phyloP scores from a whole-genome alignment of 2,113 vertebrate species.

The Epinephelus cyanopodus region DNA sequence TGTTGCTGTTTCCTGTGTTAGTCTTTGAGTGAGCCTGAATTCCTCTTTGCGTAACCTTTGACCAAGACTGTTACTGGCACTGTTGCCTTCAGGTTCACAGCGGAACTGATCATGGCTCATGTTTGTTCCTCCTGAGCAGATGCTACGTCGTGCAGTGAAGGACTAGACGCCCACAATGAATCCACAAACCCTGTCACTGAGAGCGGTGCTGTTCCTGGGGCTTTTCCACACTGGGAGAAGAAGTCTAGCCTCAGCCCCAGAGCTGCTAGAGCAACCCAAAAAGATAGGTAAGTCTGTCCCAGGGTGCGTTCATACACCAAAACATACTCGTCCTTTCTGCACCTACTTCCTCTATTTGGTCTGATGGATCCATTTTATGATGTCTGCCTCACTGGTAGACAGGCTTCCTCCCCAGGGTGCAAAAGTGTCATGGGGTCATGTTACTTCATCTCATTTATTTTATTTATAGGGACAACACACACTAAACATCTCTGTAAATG shows the following conservation, averaged over 20 bases:
- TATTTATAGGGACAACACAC: too few species aligned
- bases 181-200: conserved; percentile 59
- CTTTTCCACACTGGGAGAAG: conserved; percentile 75
- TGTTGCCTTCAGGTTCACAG: not conserved
- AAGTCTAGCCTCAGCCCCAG: conserved; percentile 74
- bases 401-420: too few species aligned
- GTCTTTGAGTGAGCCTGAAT: not conserved
- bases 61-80: conserved; percentile 17
- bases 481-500: too few species aligned
- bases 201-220: conserved; percentile 77
- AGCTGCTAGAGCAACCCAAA: conserved; percentile 74
- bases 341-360: not conserved
- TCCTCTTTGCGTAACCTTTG: conserved; percentile 51
- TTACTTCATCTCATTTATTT: too few species aligned
- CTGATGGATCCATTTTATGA: not conserved
- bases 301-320: not conserved
- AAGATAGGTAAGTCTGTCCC: conserved; percentile 79
- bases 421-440: too few species aligned
- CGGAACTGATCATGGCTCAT: not conserved
- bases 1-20: not conserved
- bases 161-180: conserved; percentile 70
- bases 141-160: conserved; percentile 21
- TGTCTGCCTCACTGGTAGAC: too few species aligned
- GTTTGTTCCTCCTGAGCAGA: conserved; percentile 47
- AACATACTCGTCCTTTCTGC: not conserved